phyloP scores from a whole-genome alignment of 2,113 vertebrate species.

The Leptodactylus fuscus region DNA sequence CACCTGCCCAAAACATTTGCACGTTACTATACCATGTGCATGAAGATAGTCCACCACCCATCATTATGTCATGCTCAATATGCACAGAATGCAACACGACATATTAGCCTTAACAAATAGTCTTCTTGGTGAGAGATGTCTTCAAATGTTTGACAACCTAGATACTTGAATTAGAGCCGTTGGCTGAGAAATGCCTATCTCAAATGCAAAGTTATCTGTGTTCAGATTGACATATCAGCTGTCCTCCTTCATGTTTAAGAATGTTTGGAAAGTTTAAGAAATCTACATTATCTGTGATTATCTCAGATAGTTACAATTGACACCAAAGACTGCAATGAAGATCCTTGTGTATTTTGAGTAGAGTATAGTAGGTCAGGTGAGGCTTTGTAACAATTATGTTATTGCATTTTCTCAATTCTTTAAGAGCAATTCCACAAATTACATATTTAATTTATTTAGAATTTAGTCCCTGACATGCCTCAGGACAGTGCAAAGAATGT shows the following conservation, averaged over 20 bases:
- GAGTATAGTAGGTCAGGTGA: background rate
- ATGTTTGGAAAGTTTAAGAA: background rate
- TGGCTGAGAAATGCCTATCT: background rate
- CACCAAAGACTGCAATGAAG: background rate
- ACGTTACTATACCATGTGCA: background rate
- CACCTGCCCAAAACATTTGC: too few species aligned
- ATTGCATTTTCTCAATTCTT: background rate
- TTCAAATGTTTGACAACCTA: background rate
- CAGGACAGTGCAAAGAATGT: too few species aligned
- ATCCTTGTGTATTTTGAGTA: background rate
- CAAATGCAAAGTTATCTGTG: background rate
- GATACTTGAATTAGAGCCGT: conserved; percentile 30
- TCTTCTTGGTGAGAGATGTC: background rate
- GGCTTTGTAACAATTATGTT: background rate
- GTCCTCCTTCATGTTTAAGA: background rate
- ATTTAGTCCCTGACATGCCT: too few species aligned
- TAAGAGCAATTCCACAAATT: too few species aligned
- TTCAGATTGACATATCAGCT: background rate
- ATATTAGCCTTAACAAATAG: background rate
- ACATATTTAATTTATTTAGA: too few species aligned
- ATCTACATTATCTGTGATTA: background rate
- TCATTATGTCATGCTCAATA: background rate
- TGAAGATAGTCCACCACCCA: background rate
- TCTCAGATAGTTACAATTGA: background rate
- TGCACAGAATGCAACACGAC: background rate